Percentiles rank a stretch among this genome's conserved stretches.
Conservation (phyloP, 1,140 invertebrate species). For the Himalopsyche phryganea region DNA sequence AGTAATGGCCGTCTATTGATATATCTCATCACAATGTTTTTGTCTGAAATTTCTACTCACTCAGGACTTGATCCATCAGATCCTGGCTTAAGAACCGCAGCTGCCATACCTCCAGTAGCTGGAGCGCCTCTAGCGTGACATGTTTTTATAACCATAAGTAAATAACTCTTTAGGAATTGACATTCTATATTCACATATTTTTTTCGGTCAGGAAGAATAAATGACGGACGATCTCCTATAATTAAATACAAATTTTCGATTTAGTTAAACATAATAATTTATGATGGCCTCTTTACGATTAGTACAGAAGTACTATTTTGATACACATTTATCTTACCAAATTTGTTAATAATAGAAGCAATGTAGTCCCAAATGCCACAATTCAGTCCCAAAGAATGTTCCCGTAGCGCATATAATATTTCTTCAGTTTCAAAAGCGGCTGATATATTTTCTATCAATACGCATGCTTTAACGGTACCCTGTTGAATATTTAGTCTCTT, state of each 20-base stretch:
- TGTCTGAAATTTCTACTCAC: conserved; percentile 36
- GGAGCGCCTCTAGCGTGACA: conserved; percentile 61
- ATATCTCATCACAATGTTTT: too few species aligned
- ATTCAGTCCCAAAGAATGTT: conserved; percentile 69
- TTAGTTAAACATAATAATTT: too few species aligned
- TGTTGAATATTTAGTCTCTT: conserved; percentile 52
- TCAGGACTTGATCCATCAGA: conserved; percentile 32
- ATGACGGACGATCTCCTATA: conserved; percentile 55
- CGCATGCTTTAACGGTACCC: conserved; percentile 68
- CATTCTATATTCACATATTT: conserved; percentile 65
- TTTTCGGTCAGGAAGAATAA: conserved; percentile 65
- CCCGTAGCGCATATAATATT: conserved; percentile 63
- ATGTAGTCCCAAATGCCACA: conserved; percentile 77
- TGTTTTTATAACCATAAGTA: conserved; percentile 58
- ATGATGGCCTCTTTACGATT: too few species aligned
- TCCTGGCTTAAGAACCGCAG: conserved; percentile 53
- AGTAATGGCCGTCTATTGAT: too few species aligned
- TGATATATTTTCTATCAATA: conserved; percentile 70
- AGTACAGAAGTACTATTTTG: too few species aligned
- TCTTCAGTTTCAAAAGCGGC: conserved; percentile 68
- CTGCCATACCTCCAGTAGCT: conserved; percentile 71
- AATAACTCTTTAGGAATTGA: conserved; percentile 62
- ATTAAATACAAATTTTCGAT: too few species aligned
- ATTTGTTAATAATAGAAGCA: conserved; percentile 68
- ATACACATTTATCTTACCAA: conserved; percentile 56